Percentiles rank a stretch among this genome's conserved stretches.
Conservation (phyloP, 2,113 vertebrate species). For the Psilopsiagon aurifrons region DNA sequence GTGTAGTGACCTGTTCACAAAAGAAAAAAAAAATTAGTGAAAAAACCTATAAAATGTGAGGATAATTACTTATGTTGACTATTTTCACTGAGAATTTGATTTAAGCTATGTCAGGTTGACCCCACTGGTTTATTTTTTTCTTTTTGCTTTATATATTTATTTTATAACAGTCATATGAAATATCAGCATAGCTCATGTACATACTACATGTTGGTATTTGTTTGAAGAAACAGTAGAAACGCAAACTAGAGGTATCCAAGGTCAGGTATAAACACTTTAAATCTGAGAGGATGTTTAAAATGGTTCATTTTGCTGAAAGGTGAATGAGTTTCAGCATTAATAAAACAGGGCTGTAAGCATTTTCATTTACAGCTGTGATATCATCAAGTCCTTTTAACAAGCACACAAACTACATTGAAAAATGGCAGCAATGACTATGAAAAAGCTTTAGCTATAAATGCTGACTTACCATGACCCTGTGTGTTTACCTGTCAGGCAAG, state of each 20-base stretch:
- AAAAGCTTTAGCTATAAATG: background rate
- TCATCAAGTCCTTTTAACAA: background rate
- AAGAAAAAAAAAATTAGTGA: background rate
- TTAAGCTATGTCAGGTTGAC: background rate
- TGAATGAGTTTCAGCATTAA: background rate
- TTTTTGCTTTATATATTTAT: background rate
- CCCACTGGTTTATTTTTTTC: background rate
- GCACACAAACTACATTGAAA: background rate
- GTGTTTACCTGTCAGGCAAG: background rate
- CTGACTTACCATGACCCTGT: background rate
- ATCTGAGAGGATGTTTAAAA: background rate
- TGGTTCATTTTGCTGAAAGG: background rate
- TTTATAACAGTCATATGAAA: background rate
- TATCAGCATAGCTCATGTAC: background rate
- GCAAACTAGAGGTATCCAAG: background rate
- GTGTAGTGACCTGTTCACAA: background rate
- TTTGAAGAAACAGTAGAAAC: background rate
- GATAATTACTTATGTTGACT: conserved; percentile 11
- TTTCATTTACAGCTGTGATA: background rate
- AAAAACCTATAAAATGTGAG: background rate
- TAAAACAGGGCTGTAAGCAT: background rate
- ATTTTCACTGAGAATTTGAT: background rate
- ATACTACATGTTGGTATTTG: background rate
- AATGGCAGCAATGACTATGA: background rate
- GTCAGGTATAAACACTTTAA: background rate